Evolutionary conservation across 2,797 vertebrate species (phyloP).

Genomic region (Picus viridis): DNA sequence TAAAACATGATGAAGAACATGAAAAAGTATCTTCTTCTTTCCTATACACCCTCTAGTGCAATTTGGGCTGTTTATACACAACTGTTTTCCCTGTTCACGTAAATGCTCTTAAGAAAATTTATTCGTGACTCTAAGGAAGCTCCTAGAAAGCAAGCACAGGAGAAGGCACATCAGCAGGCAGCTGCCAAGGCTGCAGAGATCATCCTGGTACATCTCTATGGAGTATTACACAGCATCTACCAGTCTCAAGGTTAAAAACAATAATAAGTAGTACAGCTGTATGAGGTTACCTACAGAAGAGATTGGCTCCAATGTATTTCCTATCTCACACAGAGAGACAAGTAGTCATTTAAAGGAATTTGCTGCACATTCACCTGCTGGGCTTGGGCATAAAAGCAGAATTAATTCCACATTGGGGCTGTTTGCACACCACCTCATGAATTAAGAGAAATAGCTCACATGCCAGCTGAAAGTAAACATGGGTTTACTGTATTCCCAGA

Average conservation of each 20-base stretch:
- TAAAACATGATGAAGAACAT: rapidly evolving
- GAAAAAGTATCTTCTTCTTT: background rate
- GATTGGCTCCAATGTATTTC: background rate
- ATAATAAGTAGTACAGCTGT: background rate
- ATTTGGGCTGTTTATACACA: background rate
- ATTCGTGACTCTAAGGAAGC: background rate
- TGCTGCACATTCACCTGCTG: background rate
- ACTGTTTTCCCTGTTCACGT: background rate
- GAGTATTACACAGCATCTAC: background rate
- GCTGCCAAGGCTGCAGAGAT: background rate
- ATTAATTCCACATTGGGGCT: background rate
- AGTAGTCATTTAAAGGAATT: background rate
- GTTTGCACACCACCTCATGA: background rate
- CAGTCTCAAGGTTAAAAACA: background rate
- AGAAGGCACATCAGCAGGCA: background rate
- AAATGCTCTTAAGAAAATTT: background rate
- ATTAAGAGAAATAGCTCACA: background rate
- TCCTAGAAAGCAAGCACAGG: background rate
- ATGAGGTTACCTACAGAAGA: background rate
- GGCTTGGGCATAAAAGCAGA: background rate
- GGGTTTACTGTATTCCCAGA: background rate
- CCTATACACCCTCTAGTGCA: background rate
- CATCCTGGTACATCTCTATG: background rate
- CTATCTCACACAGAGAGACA: background rate
- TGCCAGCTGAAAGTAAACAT: slow-evolving; percentile 25